Base-by-base conservation (phyloP, 92 coral and sea anemone genomes). In the Pocillopora grandis region DNA sequence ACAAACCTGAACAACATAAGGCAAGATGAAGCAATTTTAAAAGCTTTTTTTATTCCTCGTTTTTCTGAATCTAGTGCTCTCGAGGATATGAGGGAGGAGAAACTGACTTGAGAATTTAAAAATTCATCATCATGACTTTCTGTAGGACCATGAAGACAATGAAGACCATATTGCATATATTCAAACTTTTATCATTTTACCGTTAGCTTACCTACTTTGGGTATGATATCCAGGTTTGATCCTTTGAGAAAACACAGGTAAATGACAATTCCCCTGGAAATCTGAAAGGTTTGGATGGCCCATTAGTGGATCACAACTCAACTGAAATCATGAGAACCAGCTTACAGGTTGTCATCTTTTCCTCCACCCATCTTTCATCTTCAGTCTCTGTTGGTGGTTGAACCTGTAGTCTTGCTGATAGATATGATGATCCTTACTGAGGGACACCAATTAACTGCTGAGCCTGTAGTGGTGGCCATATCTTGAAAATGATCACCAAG, bases 211-310 rank as follows among this genome's bases (percentile, higher is more conserved):
- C 97, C 97, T 61, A 87, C 90, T 93, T 87, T 93, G 76, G 92
- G 93, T 9, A 93, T 62, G 57, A 89, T 71, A 13, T 91, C 95
- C 64, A 87, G 61, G 20, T 80, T 76, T 59, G 92, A 86, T 17
- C 94, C 97, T 58, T 87, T 93, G 62, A 93, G 91, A 68, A 93
- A 93, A 81, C 91, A 89, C 15, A 93, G 79, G 64, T 82, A 87
- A 17, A 93, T 58, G 55, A 93, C 92, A 65, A 93, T 85, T 12
- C 97, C 97, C 64, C 91, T 83, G 68, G 85, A 60, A 66, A 91
- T 87, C 97, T 93, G 76, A 42, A 71, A 68, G 14, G 10, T 68
- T 12, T 8, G 12, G 55, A 68, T 37, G 19, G 37, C 33, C 0
- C 5, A 42, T 42, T 7, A 42, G 7, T 42, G 49, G 49, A 42